These are phyloP conservation scores for Hypomecis punctinalis DNA, from an alignment of 2,888 invertebrate genomes.

Conservation along the genomic window DNA sequence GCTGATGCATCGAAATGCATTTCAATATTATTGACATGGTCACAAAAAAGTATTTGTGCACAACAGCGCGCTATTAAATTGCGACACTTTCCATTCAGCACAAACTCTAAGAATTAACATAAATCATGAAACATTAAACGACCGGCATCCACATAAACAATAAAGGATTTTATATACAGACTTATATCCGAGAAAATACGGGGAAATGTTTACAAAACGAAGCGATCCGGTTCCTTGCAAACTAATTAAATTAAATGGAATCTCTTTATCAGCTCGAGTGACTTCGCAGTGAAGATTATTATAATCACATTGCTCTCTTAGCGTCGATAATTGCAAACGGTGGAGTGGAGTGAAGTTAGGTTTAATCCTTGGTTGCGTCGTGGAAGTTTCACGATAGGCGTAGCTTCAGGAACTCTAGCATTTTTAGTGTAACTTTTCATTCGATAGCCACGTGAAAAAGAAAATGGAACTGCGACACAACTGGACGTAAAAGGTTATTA, in stretches of 20 bases:
- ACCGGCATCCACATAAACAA: conserved; percentile 12
- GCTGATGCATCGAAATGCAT: no score
- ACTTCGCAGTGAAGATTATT: conserved; percentile 41
- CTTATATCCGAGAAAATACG: conserved; percentile 10
- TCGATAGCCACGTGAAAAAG: conserved; percentile 7
- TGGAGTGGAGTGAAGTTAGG: conserved; percentile 1
- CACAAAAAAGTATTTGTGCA: no score
- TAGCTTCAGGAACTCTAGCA: neutral
- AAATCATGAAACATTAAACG: conserved; percentile 7
- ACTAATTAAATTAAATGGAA: conserved; percentile 40
- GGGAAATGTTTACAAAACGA: conserved; percentile 20
- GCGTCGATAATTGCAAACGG: conserved; percentile 37
- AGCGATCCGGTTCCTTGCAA: conserved; percentile 17
- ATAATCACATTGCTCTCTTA: conserved; percentile 35
- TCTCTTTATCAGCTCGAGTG: conserved; percentile 40
- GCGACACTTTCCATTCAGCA: no score
- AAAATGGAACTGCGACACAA: no score
- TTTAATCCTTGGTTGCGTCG: conserved; percentile 6
- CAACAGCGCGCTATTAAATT: no score
- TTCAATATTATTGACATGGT: no score
- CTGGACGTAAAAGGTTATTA: conserved; percentile 43
- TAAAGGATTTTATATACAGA: conserved; percentile 17
- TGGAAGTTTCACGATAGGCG: conserved; percentile 10
- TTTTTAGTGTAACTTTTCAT: neutral
- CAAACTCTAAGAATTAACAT: no score